phyloP scores from a whole-genome alignment of 1,140 invertebrate species.

The Hesperophylax magnus region DNA sequence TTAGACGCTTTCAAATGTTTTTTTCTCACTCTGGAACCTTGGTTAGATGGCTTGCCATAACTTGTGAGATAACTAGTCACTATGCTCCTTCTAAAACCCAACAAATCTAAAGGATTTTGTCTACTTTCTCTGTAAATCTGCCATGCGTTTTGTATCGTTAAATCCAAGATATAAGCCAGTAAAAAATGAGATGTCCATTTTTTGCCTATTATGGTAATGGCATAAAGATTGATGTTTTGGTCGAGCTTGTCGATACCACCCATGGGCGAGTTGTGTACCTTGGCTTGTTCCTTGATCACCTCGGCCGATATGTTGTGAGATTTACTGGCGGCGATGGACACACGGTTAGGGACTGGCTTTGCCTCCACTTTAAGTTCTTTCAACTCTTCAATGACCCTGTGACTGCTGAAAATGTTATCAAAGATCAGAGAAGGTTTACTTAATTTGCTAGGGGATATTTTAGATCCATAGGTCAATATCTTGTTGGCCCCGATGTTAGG shows the following conservation, averaged over 20 bases:
- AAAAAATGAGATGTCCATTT: slow-evolving; percentile 51
- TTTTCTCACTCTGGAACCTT: slow-evolving; percentile 28
- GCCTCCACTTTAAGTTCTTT: slow-evolving; percentile 32
- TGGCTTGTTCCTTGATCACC: slow-evolving; percentile 27
- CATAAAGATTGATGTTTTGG: slow-evolving; percentile 51
- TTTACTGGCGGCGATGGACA: slow-evolving; percentile 41
- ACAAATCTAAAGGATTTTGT: slow-evolving; percentile 47
- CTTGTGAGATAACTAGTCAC: slow-evolving; percentile 49
- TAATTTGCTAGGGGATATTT: slow-evolving; percentile 34
- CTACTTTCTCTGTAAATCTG: slow-evolving; percentile 46
- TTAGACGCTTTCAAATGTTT: slow-evolving; percentile 8
- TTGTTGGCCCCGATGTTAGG: slow-evolving; percentile 32
- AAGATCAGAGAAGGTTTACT: slow-evolving; percentile 30
- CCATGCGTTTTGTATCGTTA: slow-evolving; percentile 52
- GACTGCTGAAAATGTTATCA: slow-evolving; percentile 46
- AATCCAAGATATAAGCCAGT: slow-evolving; percentile 50
- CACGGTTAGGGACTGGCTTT: slow-evolving; percentile 44
- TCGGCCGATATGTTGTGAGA: slow-evolving; percentile 26
- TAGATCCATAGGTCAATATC: slow-evolving; percentile 42
- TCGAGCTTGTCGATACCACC: slow-evolving; percentile 52
- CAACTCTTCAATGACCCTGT: slow-evolving; percentile 39
- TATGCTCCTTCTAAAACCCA: slow-evolving; percentile 52
- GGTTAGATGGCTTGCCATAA: slow-evolving; percentile 43
- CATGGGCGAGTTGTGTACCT: slow-evolving; percentile 51
- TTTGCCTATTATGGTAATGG: slow-evolving; percentile 50